Percentiles rank a stretch among this genome's conserved stretches.
phyloP scores from a whole-genome alignment of 1,140 invertebrate species.

The Tetragonula clypearis region DNA sequence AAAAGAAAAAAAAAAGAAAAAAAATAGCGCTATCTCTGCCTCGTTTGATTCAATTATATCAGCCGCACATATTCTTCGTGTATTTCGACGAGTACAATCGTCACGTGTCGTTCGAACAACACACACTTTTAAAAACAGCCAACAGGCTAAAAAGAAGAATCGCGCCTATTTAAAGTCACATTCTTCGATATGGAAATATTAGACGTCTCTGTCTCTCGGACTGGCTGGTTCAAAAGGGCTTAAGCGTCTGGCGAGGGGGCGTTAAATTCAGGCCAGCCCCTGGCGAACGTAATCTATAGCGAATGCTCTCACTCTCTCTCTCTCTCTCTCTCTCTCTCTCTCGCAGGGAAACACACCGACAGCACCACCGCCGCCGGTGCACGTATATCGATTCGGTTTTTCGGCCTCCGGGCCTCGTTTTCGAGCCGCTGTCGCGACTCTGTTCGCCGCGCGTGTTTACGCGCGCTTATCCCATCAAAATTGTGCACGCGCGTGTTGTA shows the following conservation, averaged over 20 bases:
- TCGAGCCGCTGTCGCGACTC: constrained; percentile 56
- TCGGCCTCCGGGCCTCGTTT: constrained; percentile 76
- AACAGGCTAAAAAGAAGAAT: too few relatives aligned
- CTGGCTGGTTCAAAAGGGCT: constrained; percentile 62
- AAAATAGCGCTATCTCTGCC: too few relatives aligned
- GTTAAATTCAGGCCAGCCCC: constrained; percentile 77
- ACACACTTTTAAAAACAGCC: too few relatives aligned
- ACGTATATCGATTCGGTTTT: constrained; percentile 79
- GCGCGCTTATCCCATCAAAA: constrained; percentile 69
- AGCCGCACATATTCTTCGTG: too few relatives aligned
- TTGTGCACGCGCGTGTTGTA: constrained; percentile 66
- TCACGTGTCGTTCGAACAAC: too few relatives aligned
- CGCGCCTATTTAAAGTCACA: constrained; percentile 54
- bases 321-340: constrained; percentile 50
- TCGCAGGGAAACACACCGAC: constrained; percentile 30
- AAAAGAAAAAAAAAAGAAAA: too few relatives aligned
- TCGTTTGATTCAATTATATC: too few relatives aligned
- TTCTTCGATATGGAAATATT: constrained; percentile 56
- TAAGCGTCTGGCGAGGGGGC: constrained; percentile 35
- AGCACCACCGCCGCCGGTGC: not conserved
- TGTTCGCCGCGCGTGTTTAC: constrained; percentile 31
- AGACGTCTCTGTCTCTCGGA: constrained; percentile 35
- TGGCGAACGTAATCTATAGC: constrained; percentile 76
- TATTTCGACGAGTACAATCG: too few relatives aligned
- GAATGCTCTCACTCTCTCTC: constrained; percentile 56